Evolutionary conservation across 1,140 invertebrate genomes (phyloP), one percentile per base, ranked within the genome.

Genomic region (Neodiprion virginianus): DNA sequence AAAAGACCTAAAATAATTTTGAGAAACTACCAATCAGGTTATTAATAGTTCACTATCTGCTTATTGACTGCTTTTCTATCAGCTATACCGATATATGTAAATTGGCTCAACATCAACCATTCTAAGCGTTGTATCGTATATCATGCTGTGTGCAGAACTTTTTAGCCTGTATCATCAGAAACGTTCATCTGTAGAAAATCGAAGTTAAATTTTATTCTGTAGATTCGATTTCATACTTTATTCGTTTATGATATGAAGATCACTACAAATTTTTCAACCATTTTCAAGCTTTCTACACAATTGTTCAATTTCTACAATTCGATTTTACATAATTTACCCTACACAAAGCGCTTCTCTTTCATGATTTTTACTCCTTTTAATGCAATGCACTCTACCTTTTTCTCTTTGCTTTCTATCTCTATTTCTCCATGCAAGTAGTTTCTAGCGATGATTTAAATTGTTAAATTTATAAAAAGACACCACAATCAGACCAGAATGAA

Each of bases 391-490:
- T 14, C 14, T 47, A 48, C 65, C 14, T 74, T 61, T 72, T 12
- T 74, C 61, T 67, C 50, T 69, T 76, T 49, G 61, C 17, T 65
- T 21, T 65, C 61, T 65, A 14, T 21, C 61, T 65, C 61, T 69
- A 21, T 69, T 47, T 69, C 67, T 69, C 11, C 11, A 8, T 23
- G 12, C 40, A 14, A 69, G n/a, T 9, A 23, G 28, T 40, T 40
- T 40, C 28, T 40, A 40, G 1, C 28, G 1, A 40, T 4, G 28
- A 40, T 40, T 40, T 5, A 40, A 40, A 40, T 40, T 40, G 28
- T 40, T 40, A 40, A 40, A 3, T 40, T 40, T 1, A 40, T 40
- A 40, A 40, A 40, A 40, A 40, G 28, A 5, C 28, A 40, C 28
- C 28, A 40, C 28, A 40, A 40, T 40, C 5, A 40, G 28, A 40